Evolutionary conservation across 2,888 invertebrate genomes (phyloP), one percentile per base, ranked within the genome.

Genomic region (Hypsopygia costalis): DNA sequence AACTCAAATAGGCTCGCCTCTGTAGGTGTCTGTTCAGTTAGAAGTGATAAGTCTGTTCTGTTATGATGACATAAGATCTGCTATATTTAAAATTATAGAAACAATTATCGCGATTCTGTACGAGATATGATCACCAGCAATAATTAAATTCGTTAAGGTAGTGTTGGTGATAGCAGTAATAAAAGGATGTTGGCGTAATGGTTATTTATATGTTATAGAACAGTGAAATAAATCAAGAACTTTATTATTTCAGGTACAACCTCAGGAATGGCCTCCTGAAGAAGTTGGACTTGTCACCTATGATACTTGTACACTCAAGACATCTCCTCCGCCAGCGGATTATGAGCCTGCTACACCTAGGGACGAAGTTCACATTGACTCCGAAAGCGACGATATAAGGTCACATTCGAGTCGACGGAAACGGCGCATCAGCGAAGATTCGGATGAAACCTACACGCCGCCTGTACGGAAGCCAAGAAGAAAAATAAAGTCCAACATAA

Each of bases 401-500:
- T 59, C 69, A 6, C 59, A 54, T 36, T 41, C 55, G 32, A 69
- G 25, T 62, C 40, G 74, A 67, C 72, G 70, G 46, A 72, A 70
- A 42, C 70, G 52, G 35, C 67, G 57, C 36, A 62, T 73, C 49
- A 87, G 86, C 51, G 86, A 86, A 51, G 88, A 88, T 51, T 87
- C 87, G 3, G 89, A 89, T 59, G 80, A 70, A 49, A 74, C 79
- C 0, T 89, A 89, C 54, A 77, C 71, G 20, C 89, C 89, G 6
- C 70, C 76, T 25, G 59, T 75, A 11, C 69, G 74, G 33, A 82
- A 77, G 55, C 76, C 78, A 51, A 77, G 68, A 51, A 75, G 33
- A 16, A 32, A 64, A 45, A 72, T 77, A 54, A 88, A 83, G 52
- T 65, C 81, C 27, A 76, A 66, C 51, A 69, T 83, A 27, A 81